phyloP scores from a whole-genome alignment of 2,888 invertebrate species.

The Litoditis marina region DNA sequence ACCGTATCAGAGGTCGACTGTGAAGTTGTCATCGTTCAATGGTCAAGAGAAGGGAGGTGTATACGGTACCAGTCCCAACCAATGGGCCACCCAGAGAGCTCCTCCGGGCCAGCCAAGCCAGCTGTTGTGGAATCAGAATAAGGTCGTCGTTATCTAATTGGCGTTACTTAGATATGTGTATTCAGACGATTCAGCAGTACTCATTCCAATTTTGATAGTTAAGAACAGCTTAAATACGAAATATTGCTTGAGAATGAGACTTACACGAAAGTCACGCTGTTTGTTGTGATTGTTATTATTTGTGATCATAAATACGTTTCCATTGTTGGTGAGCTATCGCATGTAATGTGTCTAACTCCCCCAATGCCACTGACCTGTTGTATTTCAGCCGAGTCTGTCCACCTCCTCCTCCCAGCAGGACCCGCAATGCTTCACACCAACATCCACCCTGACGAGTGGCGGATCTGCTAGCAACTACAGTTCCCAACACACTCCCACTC shows the following conservation, averaged over 20 bases:
- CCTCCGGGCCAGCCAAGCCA: conserved; percentile 41
- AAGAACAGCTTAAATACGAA: too few species aligned
- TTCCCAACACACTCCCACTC: conserved; percentile 39
- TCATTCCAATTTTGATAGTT: too few species aligned
- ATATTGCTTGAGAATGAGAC: too few species aligned
- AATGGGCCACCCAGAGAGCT: conserved; percentile 27
- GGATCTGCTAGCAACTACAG: conserved; percentile 32
- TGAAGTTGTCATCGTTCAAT: conserved; percentile 43
- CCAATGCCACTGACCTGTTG: too few species aligned
- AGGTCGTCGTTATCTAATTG: conserved; percentile 24
- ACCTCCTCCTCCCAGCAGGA: conserved; percentile 45
- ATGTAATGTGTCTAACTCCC: too few species aligned
- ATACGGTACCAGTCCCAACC: conserved; percentile 25
- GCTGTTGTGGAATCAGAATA: conserved; percentile 39
- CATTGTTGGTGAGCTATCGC: too few species aligned
- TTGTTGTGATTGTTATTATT: too few species aligned
- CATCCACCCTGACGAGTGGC: conserved; percentile 49
- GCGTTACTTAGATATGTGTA: too few species aligned
- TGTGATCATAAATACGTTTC: too few species aligned
- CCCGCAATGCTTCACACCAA: conserved; percentile 49
- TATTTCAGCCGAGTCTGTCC: conserved; percentile 19
- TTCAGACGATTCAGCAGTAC: too few species aligned
- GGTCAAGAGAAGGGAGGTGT: conserved; percentile 27
- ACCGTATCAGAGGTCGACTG: conserved; percentile 37
- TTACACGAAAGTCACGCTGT: too few species aligned